Evolutionary conservation across 2,888 invertebrate genomes (phyloP).

Genomic region (Volucella zonaria): DNA sequence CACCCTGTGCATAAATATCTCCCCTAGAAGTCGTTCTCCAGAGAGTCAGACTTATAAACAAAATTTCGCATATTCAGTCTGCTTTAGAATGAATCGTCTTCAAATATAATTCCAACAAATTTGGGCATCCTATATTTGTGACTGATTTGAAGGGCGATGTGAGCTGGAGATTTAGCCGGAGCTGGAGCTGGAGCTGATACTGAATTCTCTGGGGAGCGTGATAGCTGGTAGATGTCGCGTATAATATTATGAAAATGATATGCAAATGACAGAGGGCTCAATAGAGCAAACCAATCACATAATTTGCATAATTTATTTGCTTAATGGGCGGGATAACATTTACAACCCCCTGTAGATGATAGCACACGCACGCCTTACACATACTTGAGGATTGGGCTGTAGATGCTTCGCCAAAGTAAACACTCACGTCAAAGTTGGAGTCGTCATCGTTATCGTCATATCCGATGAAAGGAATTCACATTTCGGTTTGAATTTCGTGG

Average conservation of each 20-base stretch:
- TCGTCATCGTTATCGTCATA: conserved; percentile 15
- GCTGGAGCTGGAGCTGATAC: neutral
- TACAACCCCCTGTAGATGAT: conserved; percentile 41
- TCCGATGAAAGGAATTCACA: conserved; percentile 13
- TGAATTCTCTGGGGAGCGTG: neutral
- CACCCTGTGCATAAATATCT: neutral
- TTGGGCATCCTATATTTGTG: conserved; percentile 5
- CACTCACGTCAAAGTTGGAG: conserved; percentile 12
- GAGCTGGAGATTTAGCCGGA: neutral
- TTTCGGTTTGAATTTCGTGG: conserved; percentile 38
- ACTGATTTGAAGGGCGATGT: neutral
- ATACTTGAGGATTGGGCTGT: neutral
- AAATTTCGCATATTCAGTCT: conserved; percentile 35
- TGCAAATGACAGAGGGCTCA: conserved; percentile 65
- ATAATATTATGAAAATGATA: conserved; percentile 64
- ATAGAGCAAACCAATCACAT: conserved; percentile 70
- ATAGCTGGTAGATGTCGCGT: conserved; percentile 31
- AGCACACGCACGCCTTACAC: conserved; percentile 24
- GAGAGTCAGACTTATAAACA: conserved; percentile 5
- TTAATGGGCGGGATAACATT: conserved; percentile 65
- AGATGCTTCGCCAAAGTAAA: conserved; percentile 9
- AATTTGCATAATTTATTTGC: conserved; percentile 72
- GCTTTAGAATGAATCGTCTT: conserved; percentile 16
- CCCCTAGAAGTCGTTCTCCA: neutral
- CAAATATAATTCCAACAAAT: conserved; percentile 40